These are phyloP conservation scores for Archocentrus centrarchus DNA, from an alignment of 2,113 vertebrate species.

Conservation along the genomic window DNA sequence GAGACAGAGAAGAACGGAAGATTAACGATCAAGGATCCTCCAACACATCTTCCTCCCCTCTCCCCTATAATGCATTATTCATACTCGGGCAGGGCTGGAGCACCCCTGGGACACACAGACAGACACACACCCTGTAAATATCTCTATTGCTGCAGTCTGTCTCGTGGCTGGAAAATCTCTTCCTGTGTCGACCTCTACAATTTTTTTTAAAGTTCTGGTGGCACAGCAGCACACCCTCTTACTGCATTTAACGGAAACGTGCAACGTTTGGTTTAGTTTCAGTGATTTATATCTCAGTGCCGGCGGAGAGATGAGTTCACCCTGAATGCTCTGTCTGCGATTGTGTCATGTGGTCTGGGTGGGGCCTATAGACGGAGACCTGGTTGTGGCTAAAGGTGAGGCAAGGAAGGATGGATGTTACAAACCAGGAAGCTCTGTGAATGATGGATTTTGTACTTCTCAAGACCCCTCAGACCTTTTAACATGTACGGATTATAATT, in stretches of 20 bases:
- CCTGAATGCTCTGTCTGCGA: background rate
- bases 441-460: background rate
- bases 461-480: background rate
- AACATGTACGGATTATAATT: background rate
- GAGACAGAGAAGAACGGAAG: background rate
- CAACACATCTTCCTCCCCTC: constrained; percentile 8
- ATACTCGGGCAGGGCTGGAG: constrained; percentile 37
- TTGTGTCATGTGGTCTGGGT: background rate
- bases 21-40: constrained; percentile 12
- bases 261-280: background rate
- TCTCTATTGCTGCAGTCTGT: constrained; percentile 5
- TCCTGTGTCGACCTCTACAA: background rate
- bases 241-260: background rate
- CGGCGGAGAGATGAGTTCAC: background rate
- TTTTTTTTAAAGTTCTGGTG: background rate
- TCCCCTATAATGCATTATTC: constrained; percentile 55
- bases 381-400: background rate
- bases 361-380: constrained; percentile 1
- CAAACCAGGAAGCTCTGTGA: background rate
- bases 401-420: background rate
- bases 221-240: background rate
- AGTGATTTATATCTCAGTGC: background rate
- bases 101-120: constrained; percentile 25
- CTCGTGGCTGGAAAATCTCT: background rate
- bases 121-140: constrained; percentile 6